These are phyloP conservation scores for Sphenodon punctatus DNA, from an alignment of 2,797 vertebrate species.

Conservation along the genomic window DNA sequence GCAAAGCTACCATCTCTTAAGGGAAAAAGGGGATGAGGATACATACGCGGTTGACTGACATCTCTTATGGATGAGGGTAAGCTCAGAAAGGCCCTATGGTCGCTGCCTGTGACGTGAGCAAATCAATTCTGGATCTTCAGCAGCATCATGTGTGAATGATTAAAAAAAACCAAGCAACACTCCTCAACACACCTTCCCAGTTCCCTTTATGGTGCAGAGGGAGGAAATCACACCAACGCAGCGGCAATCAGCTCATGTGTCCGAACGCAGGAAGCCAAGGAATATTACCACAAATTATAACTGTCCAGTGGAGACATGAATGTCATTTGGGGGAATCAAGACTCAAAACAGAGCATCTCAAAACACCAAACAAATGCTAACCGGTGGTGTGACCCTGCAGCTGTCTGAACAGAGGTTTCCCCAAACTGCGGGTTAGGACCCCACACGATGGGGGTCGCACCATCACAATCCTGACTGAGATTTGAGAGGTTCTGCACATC, in stretches of 20 bases:
- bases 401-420: too few species aligned
- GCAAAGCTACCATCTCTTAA: not conserved
- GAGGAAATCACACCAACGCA: not conserved
- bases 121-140: not conserved
- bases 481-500: too few species aligned
- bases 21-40: not conserved
- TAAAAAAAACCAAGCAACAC: not conserved
- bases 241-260: not conserved
- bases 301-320: too few species aligned
- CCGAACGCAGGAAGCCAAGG: not conserved
- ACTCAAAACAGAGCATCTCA: too few species aligned
- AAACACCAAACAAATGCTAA: too few species aligned
- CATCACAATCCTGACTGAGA: too few species aligned
- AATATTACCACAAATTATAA: too few species aligned
- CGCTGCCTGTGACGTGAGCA: not conserved
- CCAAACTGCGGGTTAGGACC: too few species aligned
- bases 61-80: rapidly evolving
- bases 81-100: not conserved
- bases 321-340: too few species aligned
- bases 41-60: not conserved
- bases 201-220: not conserved
- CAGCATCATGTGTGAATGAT: not conserved
- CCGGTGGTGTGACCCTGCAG: too few species aligned
- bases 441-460: too few species aligned
- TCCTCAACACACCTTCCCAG: not conserved